A percentile compares a stretch with the other conserved stretches of the same genome.
Conservation (phyloP, 2,888 invertebrate species). For the Meghimatium bilineatum region DNA sequence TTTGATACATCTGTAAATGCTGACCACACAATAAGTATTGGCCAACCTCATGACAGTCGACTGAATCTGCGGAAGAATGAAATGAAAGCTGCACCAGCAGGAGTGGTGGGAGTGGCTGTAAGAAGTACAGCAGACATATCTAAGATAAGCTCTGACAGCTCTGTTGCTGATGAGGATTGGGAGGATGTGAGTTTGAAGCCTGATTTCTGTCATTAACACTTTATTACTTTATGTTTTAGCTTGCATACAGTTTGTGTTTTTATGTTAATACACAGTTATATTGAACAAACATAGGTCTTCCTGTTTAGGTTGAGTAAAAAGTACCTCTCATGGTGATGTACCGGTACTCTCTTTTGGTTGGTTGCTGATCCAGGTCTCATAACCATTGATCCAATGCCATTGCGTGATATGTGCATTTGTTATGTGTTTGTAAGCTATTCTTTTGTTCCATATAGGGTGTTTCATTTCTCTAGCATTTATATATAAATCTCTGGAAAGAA, state of each 20-base stretch:
- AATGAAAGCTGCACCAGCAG: conserved; percentile 58
- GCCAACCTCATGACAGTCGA: conserved; percentile 60
- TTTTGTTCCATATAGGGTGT: too few relatives aligned
- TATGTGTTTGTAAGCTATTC: too few relatives aligned
- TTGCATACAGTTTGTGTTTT: not conserved
- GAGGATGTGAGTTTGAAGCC: conserved; percentile 62
- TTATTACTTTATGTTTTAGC: too few relatives aligned
- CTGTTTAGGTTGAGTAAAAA: too few relatives aligned
- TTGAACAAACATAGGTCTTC: not conserved
- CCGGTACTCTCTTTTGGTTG: too few relatives aligned
- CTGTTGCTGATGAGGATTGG: conserved; percentile 55
- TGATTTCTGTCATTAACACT: not conserved
- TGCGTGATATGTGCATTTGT: too few relatives aligned
- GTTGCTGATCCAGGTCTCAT: too few relatives aligned
- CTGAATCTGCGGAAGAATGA: conserved; percentile 53
- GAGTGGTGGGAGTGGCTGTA: conserved; percentile 67
- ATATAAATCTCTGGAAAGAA: too few relatives aligned
- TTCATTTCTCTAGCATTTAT: too few relatives aligned
- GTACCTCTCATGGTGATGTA: too few relatives aligned
- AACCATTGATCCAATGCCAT: too few relatives aligned
- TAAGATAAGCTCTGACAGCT: conserved; percentile 38
- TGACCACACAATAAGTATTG: conserved; percentile 44
- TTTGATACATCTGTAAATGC: conserved; percentile 59
- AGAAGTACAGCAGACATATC: conserved; percentile 59
- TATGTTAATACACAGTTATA: too few relatives aligned